Evolutionary conservation across 2,888 invertebrate genomes (phyloP), one percentile per base, ranked within the genome.

Genomic region (Catocala fraxini): DNA sequence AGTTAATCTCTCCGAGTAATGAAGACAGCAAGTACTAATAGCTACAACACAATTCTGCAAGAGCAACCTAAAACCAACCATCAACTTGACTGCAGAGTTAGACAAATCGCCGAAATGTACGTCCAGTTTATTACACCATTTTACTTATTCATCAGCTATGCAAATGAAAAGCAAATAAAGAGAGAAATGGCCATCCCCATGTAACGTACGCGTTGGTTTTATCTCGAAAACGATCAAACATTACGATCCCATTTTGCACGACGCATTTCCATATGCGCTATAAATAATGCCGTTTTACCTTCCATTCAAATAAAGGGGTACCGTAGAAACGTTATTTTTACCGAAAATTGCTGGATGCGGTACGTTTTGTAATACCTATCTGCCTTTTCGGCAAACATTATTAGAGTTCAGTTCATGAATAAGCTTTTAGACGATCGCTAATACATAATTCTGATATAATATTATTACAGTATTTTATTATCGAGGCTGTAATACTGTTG

Each of bases 161-260:
- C 86, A 89, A 89, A 91, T 89, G 84, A 81, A 86, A 89, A 84
- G 82, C 85, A 90, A 91, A 90, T 89, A 90, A 85, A 86, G 82
- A 82, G 85, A 83, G 83, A 71, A 87, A 88, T 79, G 87, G 80
- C 82, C 83, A 85, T 86, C 82, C 73, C 58, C 47, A 58, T 68
- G 79, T 76, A 79, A 80, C 79, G 75, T 77, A 82, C 77, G 79
- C 80, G 81, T 76, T 68, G 79, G 83, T 86, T 88, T 89, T 89
- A 91, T 91, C 89, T 80, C 80, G 77, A 77, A 85, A 87, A 81
- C 89, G 89, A 90, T 90, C 89, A 88, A 85, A 86, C 87, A 88
- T 89, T 88, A 90, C 86, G 87, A 83, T 82, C 81, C 88, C 87
- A 85, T 89, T 88, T 82, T 85, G 83, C 86, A 80, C 82, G 77